phyloP scores from a whole-genome alignment of 2,113 vertebrate genomes.

The Lepisosteus osseus region DNA sequence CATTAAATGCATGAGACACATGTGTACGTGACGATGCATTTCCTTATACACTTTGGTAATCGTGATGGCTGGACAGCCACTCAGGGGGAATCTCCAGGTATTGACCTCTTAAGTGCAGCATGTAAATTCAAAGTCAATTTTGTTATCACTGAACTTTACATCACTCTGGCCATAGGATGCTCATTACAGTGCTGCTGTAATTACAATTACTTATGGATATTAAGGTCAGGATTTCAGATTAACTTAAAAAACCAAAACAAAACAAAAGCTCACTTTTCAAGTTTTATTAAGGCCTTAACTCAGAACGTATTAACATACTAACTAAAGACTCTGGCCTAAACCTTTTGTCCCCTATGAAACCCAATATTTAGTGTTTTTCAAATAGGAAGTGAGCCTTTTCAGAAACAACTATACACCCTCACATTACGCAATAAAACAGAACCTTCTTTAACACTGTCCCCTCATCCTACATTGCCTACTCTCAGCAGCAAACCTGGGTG shows the following conservation, averaged over 20 bases:
- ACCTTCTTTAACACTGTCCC: neutral
- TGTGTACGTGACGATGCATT: conserved; percentile 19
- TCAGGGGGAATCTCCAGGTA: neutral
- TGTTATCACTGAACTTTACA: conserved; percentile 23
- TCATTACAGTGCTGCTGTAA: too few relatives aligned
- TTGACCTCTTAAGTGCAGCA: conserved; percentile 1
- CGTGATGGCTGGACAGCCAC: neutral
- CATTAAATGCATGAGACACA: conserved; percentile 3
- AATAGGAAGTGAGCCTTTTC: conserved; percentile 8
- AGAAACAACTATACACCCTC: conserved; percentile 1
- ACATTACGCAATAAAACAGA: neutral
- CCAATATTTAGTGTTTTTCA: conserved; percentile 1
- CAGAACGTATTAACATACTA: neutral
- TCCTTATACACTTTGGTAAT: neutral
- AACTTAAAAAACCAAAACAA: too few relatives aligned
- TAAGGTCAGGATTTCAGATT: too few relatives aligned
- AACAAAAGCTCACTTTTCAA: too few relatives aligned
- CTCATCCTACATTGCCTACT: neutral
- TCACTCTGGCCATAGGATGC: neutral
- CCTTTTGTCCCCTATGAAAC: neutral
- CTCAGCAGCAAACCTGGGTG: neutral
- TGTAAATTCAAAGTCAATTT: conserved; percentile 30
- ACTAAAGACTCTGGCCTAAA: neutral
- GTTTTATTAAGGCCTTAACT: neutral
- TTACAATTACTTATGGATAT: too few relatives aligned